Evolutionary conservation across 1,140 invertebrate species (phyloP).

Genomic region (Heterodera schachtii): DNA sequence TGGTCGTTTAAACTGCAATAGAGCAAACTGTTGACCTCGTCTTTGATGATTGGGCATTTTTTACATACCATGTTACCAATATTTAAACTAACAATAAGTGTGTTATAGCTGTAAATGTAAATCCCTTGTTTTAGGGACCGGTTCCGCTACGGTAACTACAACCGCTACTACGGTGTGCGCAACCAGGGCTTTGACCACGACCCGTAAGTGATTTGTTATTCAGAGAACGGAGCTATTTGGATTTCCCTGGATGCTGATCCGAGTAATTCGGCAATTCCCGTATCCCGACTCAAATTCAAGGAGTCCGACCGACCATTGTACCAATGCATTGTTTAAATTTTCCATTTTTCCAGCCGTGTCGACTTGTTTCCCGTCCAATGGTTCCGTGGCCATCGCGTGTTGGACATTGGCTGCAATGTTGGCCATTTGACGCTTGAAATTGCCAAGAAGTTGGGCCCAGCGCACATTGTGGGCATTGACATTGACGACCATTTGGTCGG

Average conservation of each 20-base stretch:
- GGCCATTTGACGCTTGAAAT: constrained; percentile 84
- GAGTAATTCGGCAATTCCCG: too few relatives aligned
- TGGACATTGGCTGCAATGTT: constrained; percentile 97
- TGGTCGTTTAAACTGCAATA: too few relatives aligned
- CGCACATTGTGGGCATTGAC: constrained; percentile 86
- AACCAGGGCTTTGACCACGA: constrained; percentile 69
- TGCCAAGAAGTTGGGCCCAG: constrained; percentile 81
- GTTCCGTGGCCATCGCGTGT: constrained; percentile 84
- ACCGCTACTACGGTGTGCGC: constrained; percentile 57
- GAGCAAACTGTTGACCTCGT: too few relatives aligned
- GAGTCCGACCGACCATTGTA: not conserved
- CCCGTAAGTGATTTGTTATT: constrained; percentile 60
- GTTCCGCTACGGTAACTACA: constrained; percentile 60
- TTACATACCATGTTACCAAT: too few relatives aligned
- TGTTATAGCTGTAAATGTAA: not conserved
- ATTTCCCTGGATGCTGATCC: too few relatives aligned
- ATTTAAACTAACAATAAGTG: too few relatives aligned
- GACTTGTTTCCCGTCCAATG: constrained; percentile 80
- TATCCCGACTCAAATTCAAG: not conserved
- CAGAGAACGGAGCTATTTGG: too few relatives aligned
- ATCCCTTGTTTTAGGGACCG: not conserved
- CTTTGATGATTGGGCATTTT: too few relatives aligned
- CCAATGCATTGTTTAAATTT: not conserved
- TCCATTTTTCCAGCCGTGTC: constrained; percentile 70
- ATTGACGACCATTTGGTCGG: constrained; percentile 87